Base-by-base conservation (phyloP, 1,140 invertebrate genomes). In the Plutomurus gul region DNA sequence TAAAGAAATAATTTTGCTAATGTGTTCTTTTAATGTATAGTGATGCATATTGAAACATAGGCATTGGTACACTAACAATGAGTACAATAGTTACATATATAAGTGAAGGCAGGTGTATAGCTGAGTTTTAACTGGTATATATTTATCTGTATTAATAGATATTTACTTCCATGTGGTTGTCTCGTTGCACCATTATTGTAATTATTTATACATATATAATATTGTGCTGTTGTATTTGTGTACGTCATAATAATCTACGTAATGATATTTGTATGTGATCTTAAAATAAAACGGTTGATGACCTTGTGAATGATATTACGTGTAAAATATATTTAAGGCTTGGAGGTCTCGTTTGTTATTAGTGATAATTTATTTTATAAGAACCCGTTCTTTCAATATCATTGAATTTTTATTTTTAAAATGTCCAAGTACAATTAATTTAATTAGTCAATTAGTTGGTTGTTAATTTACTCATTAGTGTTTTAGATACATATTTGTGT, bases 351-450 rank as follows among this genome's bases (percentile, higher is more conserved):
- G 56, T 33, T 65, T 33, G 39, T 65, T n/a, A n/a, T n/a, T 65
- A 65, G 56, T 65, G 56, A 65, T 65, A 65, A 65, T 65, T 65
- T 65, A 65, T 65, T 65, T 65, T 65, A 33, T 43, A 65, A 65
- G 56, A 65, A 65, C 56, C 56, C 25, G 27, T 65, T 65, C 56
- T 65, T 65, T 65, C 25, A 27, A 33, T 65, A 25, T 65, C 56
- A 65, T 30, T 25, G 56, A 65, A 65, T 65, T 30, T 65, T 51
- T 65, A 65, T 65, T 65, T 49, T 65, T 33, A 36, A 65, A 30
- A 65, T 16, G 36, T 65, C 56, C 56, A 65, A 65, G 56, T 65
- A 65, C 56, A 65, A 65, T 65, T 65, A 33, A 65, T 65, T 65
- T n/a, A 65, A 33, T 65, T n/a, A n/a, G n/a, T n/a, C n/a, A n/a